These are phyloP conservation scores for Dipodomys merriami DNA, from an alignment of 2,113 vertebrate species.

Conservation along the genomic window DNA sequence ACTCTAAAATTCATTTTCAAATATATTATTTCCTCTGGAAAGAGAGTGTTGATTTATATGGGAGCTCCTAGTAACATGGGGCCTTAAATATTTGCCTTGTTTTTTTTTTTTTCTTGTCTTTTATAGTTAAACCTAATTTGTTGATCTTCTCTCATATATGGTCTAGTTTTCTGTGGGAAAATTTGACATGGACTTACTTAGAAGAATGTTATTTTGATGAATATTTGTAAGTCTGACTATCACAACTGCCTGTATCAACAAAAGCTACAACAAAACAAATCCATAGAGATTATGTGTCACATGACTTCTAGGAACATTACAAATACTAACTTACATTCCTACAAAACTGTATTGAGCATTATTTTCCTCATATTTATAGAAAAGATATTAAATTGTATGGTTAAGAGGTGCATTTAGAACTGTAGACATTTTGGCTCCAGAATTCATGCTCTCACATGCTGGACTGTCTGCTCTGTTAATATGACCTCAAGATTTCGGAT, in stretches of 20 bases:
- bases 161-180: slow-evolving; percentile 36
- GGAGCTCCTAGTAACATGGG: background rate
- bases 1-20: slow-evolving; percentile 20
- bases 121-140: background rate
- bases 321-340: background rate
- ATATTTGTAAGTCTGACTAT: background rate
- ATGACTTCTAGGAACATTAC: background rate
- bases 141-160: background rate
- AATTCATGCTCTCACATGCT: background rate
- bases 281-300: background rate
- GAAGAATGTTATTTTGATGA: background rate
- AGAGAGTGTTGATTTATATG: background rate
- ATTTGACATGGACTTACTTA: background rate
- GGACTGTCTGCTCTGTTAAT: background rate
- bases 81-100: background rate
- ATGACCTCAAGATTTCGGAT: background rate
- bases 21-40: background rate
- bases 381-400: background rate
- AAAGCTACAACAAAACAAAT: background rate
- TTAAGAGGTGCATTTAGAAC: background rate
- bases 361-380: slow-evolving; percentile 19
- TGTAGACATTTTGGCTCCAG: background rate
- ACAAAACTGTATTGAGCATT: background rate
- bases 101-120: background rate
- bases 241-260: background rate